Evolutionary conservation across 2,888 invertebrate genomes (phyloP).

Genomic region (Meteorus colon): DNA sequence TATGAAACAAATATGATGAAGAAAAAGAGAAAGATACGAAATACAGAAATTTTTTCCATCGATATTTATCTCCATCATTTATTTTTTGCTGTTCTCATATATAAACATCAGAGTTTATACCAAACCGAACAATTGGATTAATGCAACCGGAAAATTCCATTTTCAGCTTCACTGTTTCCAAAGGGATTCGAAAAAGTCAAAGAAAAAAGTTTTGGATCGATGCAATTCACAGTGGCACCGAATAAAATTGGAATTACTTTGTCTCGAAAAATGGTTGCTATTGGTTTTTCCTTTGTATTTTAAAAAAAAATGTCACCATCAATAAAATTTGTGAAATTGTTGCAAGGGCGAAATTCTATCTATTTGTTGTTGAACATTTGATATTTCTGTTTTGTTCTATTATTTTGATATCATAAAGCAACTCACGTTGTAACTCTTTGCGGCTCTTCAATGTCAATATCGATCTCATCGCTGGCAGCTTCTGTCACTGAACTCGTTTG

Average conservation of each 20-base stretch:
- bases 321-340: too few relatives aligned
- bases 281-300: too few relatives aligned
- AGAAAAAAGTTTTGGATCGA: neutral
- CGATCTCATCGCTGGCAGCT: conserved; percentile 82
- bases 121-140: neutral
- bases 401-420: neutral
- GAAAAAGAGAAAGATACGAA: neutral
- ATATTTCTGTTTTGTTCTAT: too few relatives aligned
- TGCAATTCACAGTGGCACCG: too few relatives aligned
- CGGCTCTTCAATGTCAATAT: conserved; percentile 77
- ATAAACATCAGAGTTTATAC: neutral
- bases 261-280: too few relatives aligned
- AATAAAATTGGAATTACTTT: neutral
- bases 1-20: neutral
- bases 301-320: too few relatives aligned
- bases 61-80: neutral
- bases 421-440: conserved; percentile 81
- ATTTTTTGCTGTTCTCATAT: neutral
- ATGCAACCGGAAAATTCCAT: neutral
- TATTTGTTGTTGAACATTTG: too few relatives aligned
- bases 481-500: conserved; percentile 82
- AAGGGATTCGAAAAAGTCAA: neutral
- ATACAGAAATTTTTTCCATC: neutral
- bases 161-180: neutral
- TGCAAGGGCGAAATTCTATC: too few relatives aligned